Evolutionary conservation across 2,888 invertebrate species (phyloP).

Genomic region (Oscheius sp.): DNA sequence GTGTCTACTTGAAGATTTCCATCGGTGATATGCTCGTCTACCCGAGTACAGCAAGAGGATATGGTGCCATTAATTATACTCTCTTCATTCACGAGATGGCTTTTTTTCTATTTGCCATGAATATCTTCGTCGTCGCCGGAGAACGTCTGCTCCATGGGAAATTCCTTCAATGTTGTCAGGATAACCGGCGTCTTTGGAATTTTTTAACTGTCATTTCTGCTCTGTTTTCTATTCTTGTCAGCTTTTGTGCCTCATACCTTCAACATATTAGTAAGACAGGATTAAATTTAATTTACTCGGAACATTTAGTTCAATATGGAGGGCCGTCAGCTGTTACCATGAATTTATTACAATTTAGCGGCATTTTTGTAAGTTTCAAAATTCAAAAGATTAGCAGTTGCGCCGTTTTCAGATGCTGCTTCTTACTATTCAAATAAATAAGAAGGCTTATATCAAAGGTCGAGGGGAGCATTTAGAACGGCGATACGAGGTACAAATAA

Average conservation of each 20-base stretch:
- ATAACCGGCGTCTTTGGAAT: background rate
- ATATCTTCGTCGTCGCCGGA: slow-evolving; percentile 3
- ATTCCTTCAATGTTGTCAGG: background rate
- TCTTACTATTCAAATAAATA: slow-evolving; percentile 1
- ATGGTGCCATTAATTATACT: slow-evolving; percentile 8
- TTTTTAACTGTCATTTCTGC: background rate
- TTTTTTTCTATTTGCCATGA: slow-evolving; percentile 21
- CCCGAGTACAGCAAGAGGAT: slow-evolving; percentile 3
- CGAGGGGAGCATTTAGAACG: slow-evolving; percentile 3
- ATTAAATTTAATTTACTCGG: background rate
- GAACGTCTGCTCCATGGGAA: slow-evolving; percentile 1
- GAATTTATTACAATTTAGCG: slow-evolving; percentile 18
- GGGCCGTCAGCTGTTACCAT: slow-evolving; percentile 9
- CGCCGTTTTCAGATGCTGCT: slow-evolving; percentile 11
- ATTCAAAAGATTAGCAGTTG: too few species aligned
- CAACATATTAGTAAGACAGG: slow-evolving; percentile 11
- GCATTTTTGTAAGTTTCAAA: background rate
- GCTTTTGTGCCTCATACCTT: background rate
- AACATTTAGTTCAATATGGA: background rate
- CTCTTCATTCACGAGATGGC: slow-evolving; percentile 17
- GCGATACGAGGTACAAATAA: background rate
- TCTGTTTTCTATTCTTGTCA: background rate
- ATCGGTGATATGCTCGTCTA: background rate
- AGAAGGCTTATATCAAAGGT: slow-evolving; percentile 5
- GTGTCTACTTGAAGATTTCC: background rate